phyloP scores from a whole-genome alignment of 2,888 invertebrate species.

The Zele albiditarsus region DNA sequence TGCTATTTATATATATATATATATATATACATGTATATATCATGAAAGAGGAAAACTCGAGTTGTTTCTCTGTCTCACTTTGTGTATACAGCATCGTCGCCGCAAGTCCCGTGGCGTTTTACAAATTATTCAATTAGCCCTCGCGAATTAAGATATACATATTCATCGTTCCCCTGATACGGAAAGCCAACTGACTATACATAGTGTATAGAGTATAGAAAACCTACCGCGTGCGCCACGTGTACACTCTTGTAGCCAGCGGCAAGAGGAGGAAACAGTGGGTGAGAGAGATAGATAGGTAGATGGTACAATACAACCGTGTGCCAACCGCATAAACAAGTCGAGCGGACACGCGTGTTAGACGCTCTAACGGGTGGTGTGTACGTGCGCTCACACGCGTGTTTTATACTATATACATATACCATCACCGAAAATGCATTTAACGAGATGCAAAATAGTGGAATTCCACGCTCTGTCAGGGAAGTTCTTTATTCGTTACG shows the following conservation, averaged over 20 bases:
- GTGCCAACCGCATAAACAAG: slow-evolving; percentile 68
- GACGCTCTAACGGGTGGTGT: slow-evolving; percentile 67
- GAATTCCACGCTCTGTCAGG: slow-evolving; percentile 50
- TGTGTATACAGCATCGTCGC: slow-evolving; percentile 52
- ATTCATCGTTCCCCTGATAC: slow-evolving; percentile 70
- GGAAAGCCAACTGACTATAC: slow-evolving; percentile 46
- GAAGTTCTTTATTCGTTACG: slow-evolving; percentile 47
- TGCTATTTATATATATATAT: too few species aligned
- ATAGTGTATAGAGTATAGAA: slow-evolving; percentile 7
- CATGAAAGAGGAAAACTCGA: slow-evolving; percentile 23
- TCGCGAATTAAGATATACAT: slow-evolving; percentile 73
- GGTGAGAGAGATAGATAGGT: slow-evolving; percentile 30
- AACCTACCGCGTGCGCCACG: slow-evolving; percentile 21
- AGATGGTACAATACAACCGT: slow-evolving; percentile 33
- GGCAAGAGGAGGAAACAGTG: slow-evolving; percentile 24
- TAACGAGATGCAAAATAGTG: slow-evolving; percentile 52
- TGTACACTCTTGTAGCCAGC: slow-evolving; percentile 30
- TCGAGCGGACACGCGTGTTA: slow-evolving; percentile 65
- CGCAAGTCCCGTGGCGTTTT: slow-evolving; percentile 65
- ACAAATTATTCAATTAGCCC: slow-evolving; percentile 73
- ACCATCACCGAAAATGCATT: slow-evolving; percentile 37
- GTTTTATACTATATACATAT: slow-evolving; percentile 22
- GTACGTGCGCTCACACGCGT: slow-evolving; percentile 40
- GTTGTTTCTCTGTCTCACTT: slow-evolving; percentile 16
- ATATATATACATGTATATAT: not conserved